A percentile compares a stretch with the other conserved stretches of the same genome.
These are phyloP conservation scores for Xiphorhynchus erythropygius DNA, from an alignment of 2,797 vertebrate species.

Conservation along the genomic window DNA sequence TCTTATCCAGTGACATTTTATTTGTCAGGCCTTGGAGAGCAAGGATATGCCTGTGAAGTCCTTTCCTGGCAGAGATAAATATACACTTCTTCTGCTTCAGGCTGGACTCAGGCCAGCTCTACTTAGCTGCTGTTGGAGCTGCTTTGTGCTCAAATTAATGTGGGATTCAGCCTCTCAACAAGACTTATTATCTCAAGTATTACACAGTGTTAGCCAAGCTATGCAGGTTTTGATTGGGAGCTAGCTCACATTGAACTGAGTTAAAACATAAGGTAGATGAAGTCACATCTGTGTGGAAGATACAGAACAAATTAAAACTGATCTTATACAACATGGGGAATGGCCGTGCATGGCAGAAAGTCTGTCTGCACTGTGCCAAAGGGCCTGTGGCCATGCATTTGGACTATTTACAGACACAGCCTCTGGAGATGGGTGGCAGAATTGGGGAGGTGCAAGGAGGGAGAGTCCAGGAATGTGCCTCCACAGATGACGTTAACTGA, in stretches of 20 bases:
- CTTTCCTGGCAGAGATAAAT: neutral
- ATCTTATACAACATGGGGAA: neutral
- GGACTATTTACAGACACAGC: neutral
- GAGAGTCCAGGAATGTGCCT: neutral
- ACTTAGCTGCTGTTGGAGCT: neutral
- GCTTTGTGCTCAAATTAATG: neutral
- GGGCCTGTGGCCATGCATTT: rapidly evolving
- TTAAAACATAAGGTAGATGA: neutral
- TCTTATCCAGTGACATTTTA: neutral
- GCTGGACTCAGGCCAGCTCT: neutral
- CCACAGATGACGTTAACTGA: neutral
- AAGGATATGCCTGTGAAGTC: neutral
- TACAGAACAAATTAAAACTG: neutral
- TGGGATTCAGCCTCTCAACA: neutral
- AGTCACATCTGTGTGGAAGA: neutral
- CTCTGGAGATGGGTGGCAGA: neutral
- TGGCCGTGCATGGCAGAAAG: neutral
- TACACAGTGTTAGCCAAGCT: neutral
- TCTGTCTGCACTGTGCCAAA: neutral
- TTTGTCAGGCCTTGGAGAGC: neutral
- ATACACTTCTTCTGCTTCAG: neutral
- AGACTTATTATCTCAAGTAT: neutral
- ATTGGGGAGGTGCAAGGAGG: neutral
- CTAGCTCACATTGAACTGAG: neutral
- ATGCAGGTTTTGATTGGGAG: neutral